phyloP scores from a whole-genome alignment of 2,113 vertebrate genomes.

The Amblyornis subalaris region DNA sequence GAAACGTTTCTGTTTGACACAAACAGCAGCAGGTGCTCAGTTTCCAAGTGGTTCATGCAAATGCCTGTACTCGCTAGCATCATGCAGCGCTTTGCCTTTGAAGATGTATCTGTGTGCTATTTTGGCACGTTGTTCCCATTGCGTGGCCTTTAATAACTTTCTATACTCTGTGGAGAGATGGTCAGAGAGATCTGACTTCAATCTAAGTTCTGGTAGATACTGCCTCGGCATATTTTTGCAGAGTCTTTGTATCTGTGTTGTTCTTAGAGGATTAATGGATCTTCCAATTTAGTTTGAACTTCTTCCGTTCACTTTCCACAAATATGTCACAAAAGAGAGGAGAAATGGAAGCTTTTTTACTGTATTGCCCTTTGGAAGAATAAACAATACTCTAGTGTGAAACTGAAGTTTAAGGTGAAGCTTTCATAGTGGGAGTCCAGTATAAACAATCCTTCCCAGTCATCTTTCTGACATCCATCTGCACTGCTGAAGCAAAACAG shows the following conservation, averaged over 20 bases:
- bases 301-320: background rate
- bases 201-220: background rate
- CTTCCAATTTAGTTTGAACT: background rate
- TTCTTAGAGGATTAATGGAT: background rate
- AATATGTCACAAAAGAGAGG: background rate
- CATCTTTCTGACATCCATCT: background rate
- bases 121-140: background rate
- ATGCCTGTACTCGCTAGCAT: background rate
- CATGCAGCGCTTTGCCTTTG: background rate
- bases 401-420: background rate
- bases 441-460: background rate
- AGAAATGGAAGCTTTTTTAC: background rate
- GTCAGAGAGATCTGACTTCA: background rate
- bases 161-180: background rate
- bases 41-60: background rate
- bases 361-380: background rate
- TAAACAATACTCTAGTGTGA: background rate
- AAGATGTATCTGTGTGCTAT: background rate
- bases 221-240: background rate
- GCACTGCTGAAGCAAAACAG: background rate
- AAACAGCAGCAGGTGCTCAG: constrained; percentile 28
- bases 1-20: constrained; percentile 24
- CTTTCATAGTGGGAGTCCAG: background rate
- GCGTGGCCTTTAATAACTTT: background rate
- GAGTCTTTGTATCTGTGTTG: background rate